Percentiles rank a stretch among this genome's conserved stretches.
Evolutionary conservation across 2,113 vertebrate genomes (phyloP).

Genomic region (Diphyllodes magnificus): DNA sequence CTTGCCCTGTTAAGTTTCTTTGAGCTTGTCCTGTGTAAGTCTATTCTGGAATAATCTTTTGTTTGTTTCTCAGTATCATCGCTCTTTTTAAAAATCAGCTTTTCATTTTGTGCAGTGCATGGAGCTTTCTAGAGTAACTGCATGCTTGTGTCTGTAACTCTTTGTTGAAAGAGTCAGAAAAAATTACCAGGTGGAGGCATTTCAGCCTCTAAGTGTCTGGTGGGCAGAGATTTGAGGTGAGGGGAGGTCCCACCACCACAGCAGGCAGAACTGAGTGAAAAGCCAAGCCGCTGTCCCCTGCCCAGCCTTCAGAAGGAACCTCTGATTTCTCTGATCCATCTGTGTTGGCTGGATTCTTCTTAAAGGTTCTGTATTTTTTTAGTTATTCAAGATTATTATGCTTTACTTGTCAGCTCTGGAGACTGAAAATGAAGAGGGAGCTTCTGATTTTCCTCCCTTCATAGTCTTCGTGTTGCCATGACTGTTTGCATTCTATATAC

Average conservation of each 20-base stretch:
- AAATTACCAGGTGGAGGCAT: neutral
- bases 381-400: neutral
- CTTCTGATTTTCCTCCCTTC: neutral
- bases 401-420: neutral
- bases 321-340: neutral
- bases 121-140: neutral
- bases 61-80: neutral
- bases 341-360: neutral
- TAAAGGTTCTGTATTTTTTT: neutral
- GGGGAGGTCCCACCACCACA: neutral
- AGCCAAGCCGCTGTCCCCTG: neutral
- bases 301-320: neutral
- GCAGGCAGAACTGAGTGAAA: neutral
- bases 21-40: neutral
- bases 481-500: neutral
- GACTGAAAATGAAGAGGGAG: neutral
- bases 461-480: neutral
- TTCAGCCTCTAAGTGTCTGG: neutral
- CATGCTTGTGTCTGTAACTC: neutral
- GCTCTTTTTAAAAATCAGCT: neutral
- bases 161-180: neutral
- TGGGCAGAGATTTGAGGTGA: neutral
- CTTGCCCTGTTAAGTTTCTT: neutral
- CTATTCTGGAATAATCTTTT: neutral
- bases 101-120: neutral